Base-by-base conservation (phyloP, 2,888 invertebrate genomes). In the Gisinianus flammeolus region DNA sequence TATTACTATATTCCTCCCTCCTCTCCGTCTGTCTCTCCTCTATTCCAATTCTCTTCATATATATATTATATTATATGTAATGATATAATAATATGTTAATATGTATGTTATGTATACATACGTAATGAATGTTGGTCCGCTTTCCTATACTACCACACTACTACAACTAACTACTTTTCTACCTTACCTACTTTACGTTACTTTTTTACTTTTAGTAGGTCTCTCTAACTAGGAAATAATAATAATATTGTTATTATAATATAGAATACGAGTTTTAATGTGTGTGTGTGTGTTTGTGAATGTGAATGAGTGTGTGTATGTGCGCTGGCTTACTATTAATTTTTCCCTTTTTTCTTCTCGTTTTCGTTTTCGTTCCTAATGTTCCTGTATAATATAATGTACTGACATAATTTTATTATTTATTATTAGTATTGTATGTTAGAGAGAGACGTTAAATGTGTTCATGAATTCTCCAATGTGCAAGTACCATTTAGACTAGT, bases 211-310 rank as follows among this genome's bases (percentile, higher is more conserved):
- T 22, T 26, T 26, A 24, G 44, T 26, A n/a, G 22, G 24, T 8
- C 62, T 62, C 62, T 62, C 62, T 24, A 73, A 74, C 74, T 66
- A 74, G 74, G 74, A 74, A 74, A 74, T 74, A 66, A 33, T 56
- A 28, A 71, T 71, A 24, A 71, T 72, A 72, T 58, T 56, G 58
- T 72, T 73, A 31, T 73, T 54, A 28, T 62, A 66, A 74, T 71
- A 6, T 19, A 28, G 28, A 66, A 24, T 68, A 31, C 52, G 10
- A 44, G 8, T 68, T 30, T 68, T 31, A 5, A 56, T 26, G 30
- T 73, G 73, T 73, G 62, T 33, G 31, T 72, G 30, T 58, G 30
- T 30, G 72, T n/a, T 2, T 73, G 62, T 62, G 72, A 33, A n/a
- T 58, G 33, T 72, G 31, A 54, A 16, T 58, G 16, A 31, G n/a